Evolutionary conservation across 1,140 invertebrate species (phyloP), one percentile per base, ranked within the genome.

Genomic region (Charaxes varanes): DNA sequence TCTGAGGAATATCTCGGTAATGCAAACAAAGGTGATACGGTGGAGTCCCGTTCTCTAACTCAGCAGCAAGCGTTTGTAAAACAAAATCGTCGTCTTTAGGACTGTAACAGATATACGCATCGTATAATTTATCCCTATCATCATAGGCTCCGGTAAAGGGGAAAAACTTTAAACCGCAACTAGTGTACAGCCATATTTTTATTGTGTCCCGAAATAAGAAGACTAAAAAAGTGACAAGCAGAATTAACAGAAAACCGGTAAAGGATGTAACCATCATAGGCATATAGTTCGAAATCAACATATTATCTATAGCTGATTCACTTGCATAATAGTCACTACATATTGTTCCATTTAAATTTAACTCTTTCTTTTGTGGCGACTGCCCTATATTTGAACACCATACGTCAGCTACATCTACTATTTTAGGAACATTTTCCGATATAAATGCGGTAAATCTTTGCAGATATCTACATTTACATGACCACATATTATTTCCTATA

Each of bases 41-140:
- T 0, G 88, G 88, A 11, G 82, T 85, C n/a, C 89, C 90, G 54
- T 93, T 91, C 79, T 98, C 96, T 30, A 98, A 79, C 58, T 96
- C 93, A 7, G 91, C 90, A 2, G 92, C 92, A 13, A 98, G 87
- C 5, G 92, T 93, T 65, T 95, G 92, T 43, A 93, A 86, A 5
- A 97, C 93, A 73, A 96, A 95, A 64, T 95, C 91, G 61, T 96
- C 93, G 83, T 98, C 96, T 72, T 96, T 94, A 13, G 94, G 92
- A 49, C 94, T 96, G 84, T 98, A 97, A 45, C 94, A 92, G 4
- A 98, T 90, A 82, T 97, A 97, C 33, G 93, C 95, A 74, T 98
- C 97, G 84, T 96, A 97, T 16, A 95, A 86, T 68, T 95, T 95
- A 63, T 95, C 93, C 52, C 91, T 88, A 59, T 94, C 93, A 62